These are phyloP conservation scores for Pterois miles DNA, from an alignment of 2,797 vertebrate species.

Conservation along the genomic window DNA sequence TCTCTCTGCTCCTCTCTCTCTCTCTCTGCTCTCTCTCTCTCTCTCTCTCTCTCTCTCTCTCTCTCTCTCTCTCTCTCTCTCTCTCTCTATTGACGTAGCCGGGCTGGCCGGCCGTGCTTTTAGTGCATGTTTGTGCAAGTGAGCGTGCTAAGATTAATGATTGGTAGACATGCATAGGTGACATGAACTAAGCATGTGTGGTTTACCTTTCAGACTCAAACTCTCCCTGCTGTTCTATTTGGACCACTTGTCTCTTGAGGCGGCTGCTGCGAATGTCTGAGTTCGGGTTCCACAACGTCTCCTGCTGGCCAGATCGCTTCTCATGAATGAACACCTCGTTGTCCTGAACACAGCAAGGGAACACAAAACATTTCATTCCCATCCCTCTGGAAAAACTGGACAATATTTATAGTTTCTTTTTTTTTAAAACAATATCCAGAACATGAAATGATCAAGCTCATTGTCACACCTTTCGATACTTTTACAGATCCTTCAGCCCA, in stretches of 20 bases:
- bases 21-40: too few relatives aligned
- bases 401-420: neutral
- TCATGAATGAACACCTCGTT: conserved; percentile 92
- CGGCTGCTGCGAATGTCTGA: conserved; percentile 87
- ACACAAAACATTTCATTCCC: neutral
- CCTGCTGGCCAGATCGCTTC: conserved; percentile 78
- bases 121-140: too few relatives aligned
- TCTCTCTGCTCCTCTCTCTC: too few relatives aligned
- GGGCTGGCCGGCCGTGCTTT: too few relatives aligned
- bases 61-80: too few relatives aligned
- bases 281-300: conserved; percentile 91
- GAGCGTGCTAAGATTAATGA: too few relatives aligned
- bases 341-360: conserved; percentile 82
- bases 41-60: too few relatives aligned
- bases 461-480: neutral
- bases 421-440: fast-evolving
- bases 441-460: neutral
- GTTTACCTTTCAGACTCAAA: conserved; percentile 94
- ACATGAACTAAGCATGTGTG: neutral
- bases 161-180: neutral
- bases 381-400: neutral
- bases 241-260: conserved; percentile 91
- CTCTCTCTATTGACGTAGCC: too few relatives aligned
- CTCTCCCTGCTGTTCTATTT: conserved; percentile 89
- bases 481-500: neutral